Conservation (phyloP, 2,888 invertebrate species). For the Laspeyria flexula region DNA sequence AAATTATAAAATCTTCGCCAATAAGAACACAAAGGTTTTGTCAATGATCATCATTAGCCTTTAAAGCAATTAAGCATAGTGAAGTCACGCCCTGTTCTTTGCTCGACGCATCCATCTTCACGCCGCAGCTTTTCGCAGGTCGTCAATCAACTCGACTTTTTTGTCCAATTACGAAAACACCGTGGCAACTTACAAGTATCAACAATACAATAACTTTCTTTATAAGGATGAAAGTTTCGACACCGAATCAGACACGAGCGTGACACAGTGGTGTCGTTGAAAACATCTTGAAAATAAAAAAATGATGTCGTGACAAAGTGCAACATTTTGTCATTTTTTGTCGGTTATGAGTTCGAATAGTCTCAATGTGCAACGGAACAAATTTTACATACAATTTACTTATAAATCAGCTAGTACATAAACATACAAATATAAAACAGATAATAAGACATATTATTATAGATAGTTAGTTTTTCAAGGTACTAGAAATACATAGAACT, state of each 20-base stretch:
- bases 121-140: neutral
- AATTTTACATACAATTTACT: neutral
- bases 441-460: too few relatives aligned
- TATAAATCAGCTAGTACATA: neutral
- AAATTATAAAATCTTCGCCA: too few relatives aligned
- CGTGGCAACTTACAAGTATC: conserved; percentile 2
- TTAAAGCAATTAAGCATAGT: too few relatives aligned
- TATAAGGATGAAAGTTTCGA: conserved; percentile 52
- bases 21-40: too few relatives aligned
- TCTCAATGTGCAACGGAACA: conserved; percentile 10
- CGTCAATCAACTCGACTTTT: too few relatives aligned
- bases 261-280: conserved; percentile 49
- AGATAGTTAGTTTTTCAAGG: too few relatives aligned
- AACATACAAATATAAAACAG: too few relatives aligned
- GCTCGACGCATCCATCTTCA: too few relatives aligned
- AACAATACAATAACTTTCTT: conserved; percentile 24
- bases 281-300: conserved; percentile 53
- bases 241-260: conserved; percentile 50
- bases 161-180: neutral
- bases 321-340: conserved; percentile 61
- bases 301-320: conserved; percentile 63
- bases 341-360: conserved; percentile 33
- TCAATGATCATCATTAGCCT: too few relatives aligned
- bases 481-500: too few relatives aligned
- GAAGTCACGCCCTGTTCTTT: too few relatives aligned